Percentiles rank a stretch among this genome's conserved stretches.
Conservation (phyloP, 2,797 vertebrate genomes). For the Halcyon smyrnensis region DNA sequence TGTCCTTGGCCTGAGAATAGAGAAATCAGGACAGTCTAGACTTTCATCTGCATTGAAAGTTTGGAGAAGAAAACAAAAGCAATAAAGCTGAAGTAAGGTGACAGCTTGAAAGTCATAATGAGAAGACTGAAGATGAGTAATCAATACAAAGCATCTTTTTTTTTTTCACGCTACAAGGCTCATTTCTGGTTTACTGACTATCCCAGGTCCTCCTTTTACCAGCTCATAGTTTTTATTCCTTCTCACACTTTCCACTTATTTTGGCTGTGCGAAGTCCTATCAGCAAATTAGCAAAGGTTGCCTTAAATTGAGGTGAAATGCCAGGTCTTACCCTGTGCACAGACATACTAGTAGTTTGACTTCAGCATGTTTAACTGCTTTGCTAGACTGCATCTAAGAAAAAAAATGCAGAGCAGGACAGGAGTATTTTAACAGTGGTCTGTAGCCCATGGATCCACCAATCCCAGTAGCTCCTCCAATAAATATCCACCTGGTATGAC, state of each 20-base stretch:
- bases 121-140: neutral
- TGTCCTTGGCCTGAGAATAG: conserved; percentile 19
- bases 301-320: neutral
- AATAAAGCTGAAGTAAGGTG: conserved; percentile 14
- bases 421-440: neutral
- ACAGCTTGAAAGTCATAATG: conserved; percentile 26
- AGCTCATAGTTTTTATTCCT: neutral
- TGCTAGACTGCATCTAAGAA: neutral
- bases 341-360: neutral
- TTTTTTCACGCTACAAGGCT: neutral
- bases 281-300: neutral
- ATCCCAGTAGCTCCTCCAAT: neutral
- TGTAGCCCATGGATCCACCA: neutral
- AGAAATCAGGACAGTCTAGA: neutral
- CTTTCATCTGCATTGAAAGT: conserved; percentile 3
- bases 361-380: neutral
- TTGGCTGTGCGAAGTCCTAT: neutral
- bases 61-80: neutral
- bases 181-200: neutral
- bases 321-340: neutral
- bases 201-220: neutral
- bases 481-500: neutral
- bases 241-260: neutral
- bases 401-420: neutral
- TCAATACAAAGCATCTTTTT: neutral